These are phyloP conservation scores for Naja naja DNA, from an alignment of 2,113 vertebrate genomes.

Conservation along the genomic window DNA sequence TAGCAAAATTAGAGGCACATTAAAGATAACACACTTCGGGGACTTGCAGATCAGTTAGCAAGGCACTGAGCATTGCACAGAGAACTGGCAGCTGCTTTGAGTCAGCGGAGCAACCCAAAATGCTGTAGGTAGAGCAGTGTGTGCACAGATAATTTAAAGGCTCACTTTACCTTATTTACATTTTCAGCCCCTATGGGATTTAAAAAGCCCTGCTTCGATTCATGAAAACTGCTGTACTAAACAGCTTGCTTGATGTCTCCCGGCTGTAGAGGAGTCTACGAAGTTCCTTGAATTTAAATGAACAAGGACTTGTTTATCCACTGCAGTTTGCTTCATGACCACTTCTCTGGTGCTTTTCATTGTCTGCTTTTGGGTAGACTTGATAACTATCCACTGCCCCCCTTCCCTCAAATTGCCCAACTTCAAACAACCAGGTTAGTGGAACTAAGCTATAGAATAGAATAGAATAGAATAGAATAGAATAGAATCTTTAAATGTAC, in stretches of 20 bases:
- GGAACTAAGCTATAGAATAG: not conserved
- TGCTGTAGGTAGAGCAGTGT: conserved; percentile 55
- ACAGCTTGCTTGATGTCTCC: not conserved
- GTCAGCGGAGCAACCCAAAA: conserved; percentile 59
- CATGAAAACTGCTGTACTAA: conserved; percentile 19
- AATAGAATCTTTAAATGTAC: too few relatives aligned
- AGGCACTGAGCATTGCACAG: conserved; percentile 46
- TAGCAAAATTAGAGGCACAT: conserved; percentile 66
- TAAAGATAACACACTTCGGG: conserved; percentile 66
- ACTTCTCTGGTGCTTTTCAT: not conserved
- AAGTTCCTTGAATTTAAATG: conserved; percentile 9
- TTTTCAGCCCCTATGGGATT: conserved; percentile 44
- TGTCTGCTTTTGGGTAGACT: not conserved
- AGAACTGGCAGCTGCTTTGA: conserved; percentile 64
- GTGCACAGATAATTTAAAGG: conserved; percentile 50
- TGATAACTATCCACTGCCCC: not conserved
- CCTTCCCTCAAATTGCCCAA: not conserved
- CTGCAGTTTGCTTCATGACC: not conserved
- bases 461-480: too few relatives aligned
- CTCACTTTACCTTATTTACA: conserved; percentile 49
- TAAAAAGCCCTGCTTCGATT: conserved; percentile 17
- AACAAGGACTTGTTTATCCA: not conserved
- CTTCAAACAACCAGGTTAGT: not conserved
- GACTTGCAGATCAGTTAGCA: conserved; percentile 65
- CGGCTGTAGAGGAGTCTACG: not conserved